These are phyloP conservation scores for Bombylius major DNA, from an alignment of 2,888 invertebrate genomes.

Conservation along the genomic window DNA sequence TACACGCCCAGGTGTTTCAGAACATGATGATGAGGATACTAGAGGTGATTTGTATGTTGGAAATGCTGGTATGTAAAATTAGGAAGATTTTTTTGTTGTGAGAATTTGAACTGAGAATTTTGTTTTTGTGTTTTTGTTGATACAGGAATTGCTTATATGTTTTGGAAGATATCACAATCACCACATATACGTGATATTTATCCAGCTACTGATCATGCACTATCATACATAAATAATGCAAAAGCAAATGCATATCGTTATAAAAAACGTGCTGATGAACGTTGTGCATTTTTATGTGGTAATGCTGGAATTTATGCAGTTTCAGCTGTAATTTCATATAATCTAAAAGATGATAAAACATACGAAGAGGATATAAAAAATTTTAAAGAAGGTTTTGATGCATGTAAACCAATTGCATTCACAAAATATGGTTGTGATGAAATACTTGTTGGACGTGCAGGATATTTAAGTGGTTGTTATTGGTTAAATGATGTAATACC, in stretches of 20 bases:
- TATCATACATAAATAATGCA: slow-evolving; percentile 50
- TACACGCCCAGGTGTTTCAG: slow-evolving; percentile 23
- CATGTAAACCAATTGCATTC: slow-evolving; percentile 43
- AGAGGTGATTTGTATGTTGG: slow-evolving; percentile 36
- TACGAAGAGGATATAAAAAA: slow-evolving; percentile 31
- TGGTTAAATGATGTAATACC: slow-evolving; percentile 45
- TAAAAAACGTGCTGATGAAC: slow-evolving; percentile 41
- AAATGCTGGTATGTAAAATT: slow-evolving; percentile 23
- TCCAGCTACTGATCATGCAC: slow-evolving; percentile 46
- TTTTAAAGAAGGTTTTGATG: slow-evolving; percentile 29
- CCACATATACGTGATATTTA: slow-evolving; percentile 31
- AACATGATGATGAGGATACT: slow-evolving; percentile 23
- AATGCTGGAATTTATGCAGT: slow-evolving; percentile 65
- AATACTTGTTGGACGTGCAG: slow-evolving; percentile 72
- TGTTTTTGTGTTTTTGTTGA: background rate
- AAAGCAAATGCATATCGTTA: slow-evolving; percentile 40
- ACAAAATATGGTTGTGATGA: slow-evolving; percentile 65
- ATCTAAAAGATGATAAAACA: slow-evolving; percentile 37
- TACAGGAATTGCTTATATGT: slow-evolving; percentile 61
- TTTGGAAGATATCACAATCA: slow-evolving; percentile 52
- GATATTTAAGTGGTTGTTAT: slow-evolving; percentile 63
- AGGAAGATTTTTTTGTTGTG: background rate
- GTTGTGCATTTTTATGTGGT: slow-evolving; percentile 64
- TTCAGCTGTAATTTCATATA: slow-evolving; percentile 46
- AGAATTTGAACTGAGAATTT: background rate